Evolutionary conservation across 2,797 vertebrate species (phyloP).

Genomic region (Champsocephalus gunnari): DNA sequence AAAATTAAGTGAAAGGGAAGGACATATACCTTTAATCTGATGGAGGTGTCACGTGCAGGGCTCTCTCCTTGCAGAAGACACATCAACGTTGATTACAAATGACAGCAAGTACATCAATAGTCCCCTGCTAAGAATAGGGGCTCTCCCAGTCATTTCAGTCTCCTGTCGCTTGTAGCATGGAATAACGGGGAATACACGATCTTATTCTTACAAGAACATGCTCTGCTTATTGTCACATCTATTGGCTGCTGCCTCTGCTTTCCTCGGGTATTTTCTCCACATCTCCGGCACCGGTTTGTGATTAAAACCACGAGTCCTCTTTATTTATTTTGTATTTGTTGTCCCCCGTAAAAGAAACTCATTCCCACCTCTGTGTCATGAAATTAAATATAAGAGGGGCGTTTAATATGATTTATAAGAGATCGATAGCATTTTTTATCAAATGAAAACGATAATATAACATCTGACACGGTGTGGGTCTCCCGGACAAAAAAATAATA

Average conservation of each 20-base stretch:
- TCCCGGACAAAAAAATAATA: constrained; percentile 26
- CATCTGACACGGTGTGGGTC: constrained; percentile 47
- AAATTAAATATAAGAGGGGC: constrained; percentile 40
- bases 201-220: constrained; percentile 48
- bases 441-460: constrained; percentile 43
- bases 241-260: constrained; percentile 55
- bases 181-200: constrained; percentile 62
- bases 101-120: constrained; percentile 72
- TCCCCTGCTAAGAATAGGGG: constrained; percentile 61
- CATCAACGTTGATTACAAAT: constrained; percentile 69
- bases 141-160: constrained; percentile 63
- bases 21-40: constrained; percentile 68
- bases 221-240: constrained; percentile 56
- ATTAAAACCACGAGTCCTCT: constrained; percentile 1
- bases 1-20: constrained; percentile 13
- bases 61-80: constrained; percentile 55
- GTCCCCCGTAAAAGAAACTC: constrained; percentile 11
- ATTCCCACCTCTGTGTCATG: constrained; percentile 28
- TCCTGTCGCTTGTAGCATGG: constrained; percentile 47
- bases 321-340: not conserved
- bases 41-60: constrained; percentile 26
- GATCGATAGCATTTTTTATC: constrained; percentile 57
- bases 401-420: constrained; percentile 59
- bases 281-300: constrained; percentile 57
- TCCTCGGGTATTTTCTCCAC: constrained; percentile 27